Base-by-base conservation (phyloP, 2,888 invertebrate genomes). In the Drosophila falleni region DNA sequence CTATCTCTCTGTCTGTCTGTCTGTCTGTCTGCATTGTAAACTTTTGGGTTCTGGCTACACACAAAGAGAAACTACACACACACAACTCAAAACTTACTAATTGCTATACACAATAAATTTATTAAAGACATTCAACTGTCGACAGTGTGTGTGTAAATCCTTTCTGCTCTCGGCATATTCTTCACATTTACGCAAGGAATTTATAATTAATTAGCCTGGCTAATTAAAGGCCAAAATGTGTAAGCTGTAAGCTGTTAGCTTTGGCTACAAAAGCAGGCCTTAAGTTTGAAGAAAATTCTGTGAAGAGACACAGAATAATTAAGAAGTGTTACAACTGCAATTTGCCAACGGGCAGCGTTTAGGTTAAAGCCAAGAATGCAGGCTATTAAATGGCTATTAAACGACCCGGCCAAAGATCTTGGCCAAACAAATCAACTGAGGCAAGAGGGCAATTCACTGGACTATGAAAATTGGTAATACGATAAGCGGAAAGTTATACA, bases 61-160 rank as follows among this genome's bases (percentile, higher is more conserved):
- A 55, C 55, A 35, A 31, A 55, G 29, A 16, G 35, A 54, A 54
- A 16, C 56, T 19, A 49, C 31, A 46, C 53, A 62, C 56, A 64
- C 55, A 64, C 55, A 59, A 44, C 55, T 16, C 62, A 42, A 37
- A 66, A 66, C 63, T 61, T 61, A 81, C 85, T 89, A 84, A 89
- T 84, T 84, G 88, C 88, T 55, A 46, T 69, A 65, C 78, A 89
- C 83, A 81, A 84, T 84, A 87, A 84, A 89, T 84, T 89, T 87
- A 87, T 84, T 84, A 85, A 89, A 73, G 89, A 78, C 74, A 85
- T 65, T 70, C 39, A 42, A 53, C 46, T 47, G 31, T 41, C 49
- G 29, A 51, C 19, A 50, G 15, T 41, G 41, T 50, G 5, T 6
- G 4, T 23, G 23, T 23, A 8, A 44, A 44, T 44, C 23, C 46